These are phyloP conservation scores for Cyphotilapia sp. DNA, from an alignment of 2,113 vertebrate species.

Conservation along the genomic window DNA sequence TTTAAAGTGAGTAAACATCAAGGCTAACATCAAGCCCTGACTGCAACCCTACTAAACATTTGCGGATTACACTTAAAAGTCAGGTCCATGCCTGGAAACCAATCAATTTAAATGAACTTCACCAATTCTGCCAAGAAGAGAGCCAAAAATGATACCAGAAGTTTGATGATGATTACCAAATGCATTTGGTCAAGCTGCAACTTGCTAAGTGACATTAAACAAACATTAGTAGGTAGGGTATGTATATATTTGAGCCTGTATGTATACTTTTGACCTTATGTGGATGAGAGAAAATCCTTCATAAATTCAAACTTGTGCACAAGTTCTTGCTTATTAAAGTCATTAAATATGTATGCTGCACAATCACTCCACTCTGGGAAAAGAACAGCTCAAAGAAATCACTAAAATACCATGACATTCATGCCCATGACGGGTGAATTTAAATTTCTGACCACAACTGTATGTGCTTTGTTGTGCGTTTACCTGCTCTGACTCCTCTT, in stretches of 20 bases:
- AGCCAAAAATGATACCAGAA: background rate
- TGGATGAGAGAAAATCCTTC: background rate
- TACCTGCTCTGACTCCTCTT: slow-evolving; percentile 97
- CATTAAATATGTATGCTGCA: background rate
- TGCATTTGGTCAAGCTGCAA: background rate
- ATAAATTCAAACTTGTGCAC: background rate
- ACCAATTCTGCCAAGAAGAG: background rate
- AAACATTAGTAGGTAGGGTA: background rate
- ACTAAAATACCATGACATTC: background rate
- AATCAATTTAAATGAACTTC: background rate
- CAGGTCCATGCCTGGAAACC: background rate
- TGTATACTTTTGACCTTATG: background rate
- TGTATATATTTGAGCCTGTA: background rate
- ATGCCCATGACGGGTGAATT: background rate
- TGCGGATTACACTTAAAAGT: background rate
- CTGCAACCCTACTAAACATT: background rate
- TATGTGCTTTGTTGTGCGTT: background rate
- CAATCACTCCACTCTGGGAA: background rate
- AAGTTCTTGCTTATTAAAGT: background rate
- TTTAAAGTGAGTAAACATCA: background rate
- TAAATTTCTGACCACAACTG: background rate
- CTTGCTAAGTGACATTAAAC: background rate
- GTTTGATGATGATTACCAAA: background rate
- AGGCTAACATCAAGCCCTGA: background rate
- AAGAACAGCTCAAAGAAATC: background rate